Base-by-base conservation (phyloP, 2,113 vertebrate genomes). In the Bubo blakistoni region DNA sequence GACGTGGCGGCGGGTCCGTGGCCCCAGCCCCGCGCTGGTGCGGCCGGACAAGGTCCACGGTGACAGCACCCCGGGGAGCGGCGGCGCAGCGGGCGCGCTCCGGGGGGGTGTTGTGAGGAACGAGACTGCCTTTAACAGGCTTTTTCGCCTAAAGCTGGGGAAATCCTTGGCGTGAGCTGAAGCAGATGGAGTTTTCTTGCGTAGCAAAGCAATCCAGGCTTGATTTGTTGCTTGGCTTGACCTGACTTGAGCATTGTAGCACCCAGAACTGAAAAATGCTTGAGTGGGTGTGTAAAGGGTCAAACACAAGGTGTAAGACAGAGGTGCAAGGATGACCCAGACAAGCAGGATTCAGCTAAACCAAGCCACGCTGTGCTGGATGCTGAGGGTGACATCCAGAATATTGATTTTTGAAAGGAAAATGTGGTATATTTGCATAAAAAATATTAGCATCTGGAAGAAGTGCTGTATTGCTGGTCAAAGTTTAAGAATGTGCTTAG, bases 221-320 rank as follows among this genome's bases (percentile, higher is more conserved):
- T 4, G 11, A 5, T 2, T n/a, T 73, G 38, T 47, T 44, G 40
- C 12, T 32, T 0, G 0, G 16, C 30, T 69, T 49, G 34, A 21
- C 7, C 52, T 0, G 1, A 21, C 7, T 57, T 0, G 1, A 29
- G 36, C 3, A 4, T 0, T 2, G 7, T 3, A 18, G 21, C 6
- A 5, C 19, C 16, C 8, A n/a, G 32, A 76, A 5, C 1, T 38
- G 29, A 5, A 29, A 34, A 14, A 0, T 0, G 9, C 8, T 30
- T 16, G 5, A 16, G 16, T 0, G 0, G 0, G 10, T 29, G 61
- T 5, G 38, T 14, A 14, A 34, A 30, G 57, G 20, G 17, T 8
- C 5, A 10, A 13, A 32, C 1, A 2, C 0, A 2, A 34, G 18
- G 3, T 20, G 9, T 17, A 5, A 55, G 59, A 4, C 3, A 30